A percentile compares a stretch with the other conserved stretches of the same genome.
Evolutionary conservation across 1,140 invertebrate genomes (phyloP).

Genomic region (Megalonaias nervosa): DNA sequence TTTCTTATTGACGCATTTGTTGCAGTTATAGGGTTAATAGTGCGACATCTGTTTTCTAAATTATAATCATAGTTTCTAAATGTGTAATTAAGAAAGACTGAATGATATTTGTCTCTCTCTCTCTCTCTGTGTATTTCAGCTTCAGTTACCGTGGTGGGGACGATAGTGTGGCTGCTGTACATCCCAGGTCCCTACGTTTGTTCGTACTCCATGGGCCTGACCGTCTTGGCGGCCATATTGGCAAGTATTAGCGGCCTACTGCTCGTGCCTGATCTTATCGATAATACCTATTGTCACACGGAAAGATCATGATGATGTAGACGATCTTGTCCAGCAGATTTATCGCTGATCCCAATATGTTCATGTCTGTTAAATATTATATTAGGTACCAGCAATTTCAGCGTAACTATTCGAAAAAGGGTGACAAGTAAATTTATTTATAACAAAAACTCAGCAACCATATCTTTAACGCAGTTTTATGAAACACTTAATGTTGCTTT

Average conservation of each 20-base stretch:
- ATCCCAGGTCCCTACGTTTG: conserved; percentile 41
- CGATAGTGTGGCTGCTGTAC: conserved; percentile 42
- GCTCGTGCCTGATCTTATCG: conserved; percentile 49
- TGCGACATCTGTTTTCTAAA: background rate
- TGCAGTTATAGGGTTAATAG: too few relatives aligned
- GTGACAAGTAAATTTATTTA: too few relatives aligned
- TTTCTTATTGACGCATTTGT: too few relatives aligned
- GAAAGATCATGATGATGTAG: too few relatives aligned
- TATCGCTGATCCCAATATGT: too few relatives aligned
- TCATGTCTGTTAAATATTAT: too few relatives aligned
- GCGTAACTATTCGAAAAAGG: too few relatives aligned
- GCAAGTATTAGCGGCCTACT: conserved; percentile 43
- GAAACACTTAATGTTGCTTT: too few relatives aligned
- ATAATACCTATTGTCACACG: conserved; percentile 18
- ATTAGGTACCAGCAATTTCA: too few relatives aligned
- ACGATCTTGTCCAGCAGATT: too few relatives aligned
- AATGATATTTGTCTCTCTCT: background rate
- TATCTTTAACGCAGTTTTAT: too few relatives aligned
- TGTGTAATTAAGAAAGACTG: background rate
- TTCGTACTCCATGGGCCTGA: conserved; percentile 50
- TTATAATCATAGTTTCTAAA: background rate
- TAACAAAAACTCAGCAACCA: too few relatives aligned
- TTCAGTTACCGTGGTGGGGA: conserved; percentile 35
- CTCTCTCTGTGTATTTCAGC: conserved; percentile 37
- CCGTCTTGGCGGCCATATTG: conserved; percentile 42